phyloP scores from a whole-genome alignment of 2,888 invertebrate species.

The Eurytoma adleriae region DNA sequence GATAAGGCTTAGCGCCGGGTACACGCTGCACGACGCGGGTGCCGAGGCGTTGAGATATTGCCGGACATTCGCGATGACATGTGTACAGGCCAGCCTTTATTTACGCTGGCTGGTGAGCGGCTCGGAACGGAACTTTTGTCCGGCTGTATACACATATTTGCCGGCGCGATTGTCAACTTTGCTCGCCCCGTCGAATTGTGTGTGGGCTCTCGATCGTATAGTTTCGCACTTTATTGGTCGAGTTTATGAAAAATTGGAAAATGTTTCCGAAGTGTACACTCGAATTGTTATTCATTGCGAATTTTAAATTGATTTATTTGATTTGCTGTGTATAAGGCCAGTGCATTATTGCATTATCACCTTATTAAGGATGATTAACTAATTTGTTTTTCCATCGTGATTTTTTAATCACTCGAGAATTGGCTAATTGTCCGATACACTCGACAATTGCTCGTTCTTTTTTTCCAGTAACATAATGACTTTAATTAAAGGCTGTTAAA shows the following conservation, averaged over 20 bases:
- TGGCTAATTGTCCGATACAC: background rate
- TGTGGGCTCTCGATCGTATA: background rate
- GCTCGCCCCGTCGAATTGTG: too few relatives aligned
- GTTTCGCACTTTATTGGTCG: background rate
- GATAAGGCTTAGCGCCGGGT: background rate
- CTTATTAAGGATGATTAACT: background rate
- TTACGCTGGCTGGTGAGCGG: background rate
- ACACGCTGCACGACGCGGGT: background rate
- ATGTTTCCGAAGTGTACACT: too few relatives aligned
- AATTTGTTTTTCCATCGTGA: background rate
- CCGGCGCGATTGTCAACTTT: too few relatives aligned
- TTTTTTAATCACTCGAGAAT: conserved; percentile 11
- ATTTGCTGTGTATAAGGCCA: too few relatives aligned
- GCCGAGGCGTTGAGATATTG: background rate
- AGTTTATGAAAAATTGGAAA: too few relatives aligned
- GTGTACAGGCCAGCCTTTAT: background rate
- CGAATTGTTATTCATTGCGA: too few relatives aligned
- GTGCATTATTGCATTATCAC: background rate
- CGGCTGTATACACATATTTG: background rate
- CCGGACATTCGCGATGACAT: background rate
- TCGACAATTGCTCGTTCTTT: conserved; percentile 1
- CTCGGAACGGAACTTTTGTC: background rate
- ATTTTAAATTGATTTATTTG: too few relatives aligned
- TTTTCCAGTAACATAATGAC: conserved; percentile 19
- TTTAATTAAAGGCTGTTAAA: conserved; percentile 18